phyloP scores from a whole-genome alignment of 1,140 invertebrate species.

The Notospermus geniculatus region DNA sequence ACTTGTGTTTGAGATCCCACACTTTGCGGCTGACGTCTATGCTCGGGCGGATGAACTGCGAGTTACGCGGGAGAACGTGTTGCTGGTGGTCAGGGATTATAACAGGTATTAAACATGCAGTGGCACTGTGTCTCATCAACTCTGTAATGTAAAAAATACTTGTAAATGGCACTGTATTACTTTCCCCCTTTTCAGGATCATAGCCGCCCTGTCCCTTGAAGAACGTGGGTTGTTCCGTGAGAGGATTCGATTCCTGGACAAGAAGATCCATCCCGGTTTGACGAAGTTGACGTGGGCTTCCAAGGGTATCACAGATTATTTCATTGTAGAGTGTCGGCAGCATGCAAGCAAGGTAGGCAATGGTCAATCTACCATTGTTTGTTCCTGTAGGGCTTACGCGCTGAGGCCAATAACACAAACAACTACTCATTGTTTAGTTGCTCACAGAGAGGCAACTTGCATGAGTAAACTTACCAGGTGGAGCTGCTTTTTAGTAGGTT shows the following conservation, averaged over 20 bases:
- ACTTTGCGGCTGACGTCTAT: slow-evolving; percentile 61
- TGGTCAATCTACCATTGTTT: too few relatives aligned
- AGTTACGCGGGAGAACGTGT: slow-evolving; percentile 70
- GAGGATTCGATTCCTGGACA: slow-evolving; percentile 64
- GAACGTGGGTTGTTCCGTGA: slow-evolving; percentile 62
- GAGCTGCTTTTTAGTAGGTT: too few relatives aligned
- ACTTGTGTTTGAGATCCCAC: slow-evolving; percentile 66
- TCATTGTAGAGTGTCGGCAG: slow-evolving; percentile 72
- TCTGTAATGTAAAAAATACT: too few relatives aligned
- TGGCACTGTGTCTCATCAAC: too few relatives aligned
- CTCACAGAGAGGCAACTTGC: too few relatives aligned
- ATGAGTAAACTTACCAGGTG: too few relatives aligned
- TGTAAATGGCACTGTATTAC: too few relatives aligned
- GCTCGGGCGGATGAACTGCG: slow-evolving; percentile 65
- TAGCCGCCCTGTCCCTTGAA: slow-evolving; percentile 61
- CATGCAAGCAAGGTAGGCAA: slow-evolving; percentile 69
- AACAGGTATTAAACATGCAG: slow-evolving; percentile 66
- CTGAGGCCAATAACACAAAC: too few relatives aligned
- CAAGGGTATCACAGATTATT: slow-evolving; percentile 69
- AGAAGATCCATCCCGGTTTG: slow-evolving; percentile 77
- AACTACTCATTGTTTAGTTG: too few relatives aligned
- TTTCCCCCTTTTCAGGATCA: slow-evolving; percentile 60
- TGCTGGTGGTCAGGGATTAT: slow-evolving; percentile 74
- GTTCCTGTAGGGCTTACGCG: too few relatives aligned
- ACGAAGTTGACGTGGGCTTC: slow-evolving; percentile 74